Base-by-base conservation (phyloP, 2,888 invertebrate species). In the Margaritifera margaritifera region DNA sequence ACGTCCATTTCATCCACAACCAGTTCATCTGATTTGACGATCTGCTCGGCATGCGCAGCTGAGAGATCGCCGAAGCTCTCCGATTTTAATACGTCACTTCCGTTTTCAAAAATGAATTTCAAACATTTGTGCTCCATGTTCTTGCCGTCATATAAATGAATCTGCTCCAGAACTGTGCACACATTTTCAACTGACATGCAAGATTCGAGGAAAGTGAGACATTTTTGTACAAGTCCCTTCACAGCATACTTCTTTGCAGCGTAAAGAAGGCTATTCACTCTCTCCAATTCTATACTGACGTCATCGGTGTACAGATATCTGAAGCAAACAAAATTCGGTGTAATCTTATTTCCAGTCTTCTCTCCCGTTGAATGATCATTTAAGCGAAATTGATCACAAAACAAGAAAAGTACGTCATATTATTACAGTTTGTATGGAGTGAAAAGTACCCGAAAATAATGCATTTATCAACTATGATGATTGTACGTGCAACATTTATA, bases 211-310 rank as follows among this genome's bases (percentile, higher is more conserved):
- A 93, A 93, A 51, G 92, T 91, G 31, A 94, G 92, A 84, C 94
- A 94, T 69, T 93, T 91, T 74, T 92, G 92, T 3, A 93, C 93
- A 64, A 95, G 91, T 25, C 92, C 93, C 8, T 93, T 92, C 80
- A 95, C 94, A 60, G 94, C 91, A 85, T 94, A 94, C 84, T 94
- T 93, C 85, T 94, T 93, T 27, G 94, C 94, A 2, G 94, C 94
- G 76, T 94, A 93, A 42, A 95, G 92, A 0, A 95, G 92, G 55
- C 92, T 92, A 31, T 95, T 91, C 8, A 94, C 94, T 1, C 93
- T 93, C 20, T 91, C 91, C 18, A 68, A 71, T n/a, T 66, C 71
- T 4, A 94, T 91, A 63, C 92, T 90, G 19, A 93, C 92, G 4
- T 92, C 92, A 75, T 93, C 92, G 63, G 92, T 92, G 86, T 94